Conservation (phyloP, 2,113 vertebrate genomes). For the Nyctereutes procyonoides region DNA sequence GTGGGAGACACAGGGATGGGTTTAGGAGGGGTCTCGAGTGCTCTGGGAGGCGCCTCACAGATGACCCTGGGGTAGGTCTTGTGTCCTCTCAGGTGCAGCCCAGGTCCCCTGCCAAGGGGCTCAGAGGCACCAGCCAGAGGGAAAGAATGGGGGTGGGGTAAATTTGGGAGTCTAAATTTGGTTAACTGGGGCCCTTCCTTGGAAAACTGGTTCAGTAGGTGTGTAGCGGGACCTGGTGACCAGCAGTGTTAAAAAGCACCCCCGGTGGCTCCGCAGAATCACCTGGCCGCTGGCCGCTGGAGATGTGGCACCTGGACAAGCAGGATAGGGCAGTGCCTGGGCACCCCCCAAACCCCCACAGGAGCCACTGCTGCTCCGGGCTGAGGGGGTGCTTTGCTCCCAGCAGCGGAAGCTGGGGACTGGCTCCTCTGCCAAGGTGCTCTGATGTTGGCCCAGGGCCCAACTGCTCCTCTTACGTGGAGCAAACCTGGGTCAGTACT, state of each 20-base stretch:
- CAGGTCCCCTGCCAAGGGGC: not conserved
- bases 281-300: not conserved
- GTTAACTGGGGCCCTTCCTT: not conserved
- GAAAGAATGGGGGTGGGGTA: not conserved
- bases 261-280: not conserved
- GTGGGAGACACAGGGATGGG: too few species aligned
- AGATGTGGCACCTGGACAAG: not conserved
- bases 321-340: fast-evolving
- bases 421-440: not conserved
- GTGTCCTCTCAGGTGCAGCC: not conserved
- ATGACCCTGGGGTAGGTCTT: not conserved
- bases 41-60: not conserved
- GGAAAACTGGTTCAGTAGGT: not conserved
- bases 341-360: not conserved
- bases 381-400: not conserved
- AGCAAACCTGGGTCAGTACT: not conserved
- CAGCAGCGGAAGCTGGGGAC: not conserved
- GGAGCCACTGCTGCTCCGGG: not conserved
- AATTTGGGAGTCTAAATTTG: too few species aligned
- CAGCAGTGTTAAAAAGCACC: not conserved
- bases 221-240: not conserved
- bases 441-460: too few species aligned
- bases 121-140: not conserved
- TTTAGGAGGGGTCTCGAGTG: not conserved
- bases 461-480: not conserved